A percentile compares a stretch with the other conserved stretches of the same genome.
phyloP scores from a whole-genome alignment of 2,113 vertebrate genomes.

The Morone saxatilis region DNA sequence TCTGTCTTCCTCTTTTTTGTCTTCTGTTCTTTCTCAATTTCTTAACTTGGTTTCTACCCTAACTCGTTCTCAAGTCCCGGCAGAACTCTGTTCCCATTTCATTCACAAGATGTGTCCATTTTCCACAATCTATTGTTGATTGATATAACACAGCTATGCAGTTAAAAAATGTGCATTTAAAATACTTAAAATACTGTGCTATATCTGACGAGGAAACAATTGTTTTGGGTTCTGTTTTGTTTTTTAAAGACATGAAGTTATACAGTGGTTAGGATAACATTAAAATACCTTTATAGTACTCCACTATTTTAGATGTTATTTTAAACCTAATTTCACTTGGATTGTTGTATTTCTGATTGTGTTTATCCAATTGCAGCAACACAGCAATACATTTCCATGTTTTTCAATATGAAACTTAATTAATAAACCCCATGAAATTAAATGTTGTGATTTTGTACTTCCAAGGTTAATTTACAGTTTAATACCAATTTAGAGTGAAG shows the following conservation, averaged over 20 bases:
- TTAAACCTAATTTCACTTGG: neutral
- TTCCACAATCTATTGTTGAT: conserved; percentile 32
- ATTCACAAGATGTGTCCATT: conserved; percentile 7
- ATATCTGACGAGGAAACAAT: neutral
- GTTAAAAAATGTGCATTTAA: conserved; percentile 7
- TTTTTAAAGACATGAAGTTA: conserved; percentile 4
- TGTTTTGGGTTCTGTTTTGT: neutral
- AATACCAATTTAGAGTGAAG: neutral
- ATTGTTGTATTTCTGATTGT: neutral
- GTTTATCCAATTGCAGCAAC: neutral
- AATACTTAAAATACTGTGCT: neutral
- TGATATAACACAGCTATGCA: conserved; percentile 13
- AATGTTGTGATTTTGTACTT: neutral
- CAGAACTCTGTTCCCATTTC: conserved; percentile 14
- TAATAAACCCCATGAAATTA: neutral
- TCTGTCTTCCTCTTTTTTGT: conserved; percentile 18
- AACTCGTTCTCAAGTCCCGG: neutral
- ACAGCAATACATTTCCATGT: neutral
- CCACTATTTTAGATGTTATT: neutral
- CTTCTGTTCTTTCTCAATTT: neutral
- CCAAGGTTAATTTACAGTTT: neutral
- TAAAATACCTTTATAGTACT: neutral
- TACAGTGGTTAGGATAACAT: neutral
- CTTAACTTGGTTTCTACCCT: neutral
- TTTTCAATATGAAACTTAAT: neutral